These are phyloP conservation scores for Cyanoliseus patagonus DNA, from an alignment of 2,113 vertebrate genomes.

Conservation along the genomic window DNA sequence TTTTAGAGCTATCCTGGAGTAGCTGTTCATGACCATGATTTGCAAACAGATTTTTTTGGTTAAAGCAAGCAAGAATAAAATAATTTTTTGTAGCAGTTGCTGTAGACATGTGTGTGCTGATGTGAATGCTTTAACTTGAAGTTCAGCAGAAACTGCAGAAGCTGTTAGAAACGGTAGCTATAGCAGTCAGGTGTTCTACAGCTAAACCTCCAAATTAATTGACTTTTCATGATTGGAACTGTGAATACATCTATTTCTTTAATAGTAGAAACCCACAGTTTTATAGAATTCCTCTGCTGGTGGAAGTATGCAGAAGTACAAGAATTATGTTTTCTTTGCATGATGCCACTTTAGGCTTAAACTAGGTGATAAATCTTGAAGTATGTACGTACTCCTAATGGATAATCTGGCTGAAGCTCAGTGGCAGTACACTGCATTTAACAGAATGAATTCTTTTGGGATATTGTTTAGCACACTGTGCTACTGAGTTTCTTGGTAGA, in stretches of 20 bases:
- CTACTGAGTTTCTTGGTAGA: neutral
- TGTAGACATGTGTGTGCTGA: neutral
- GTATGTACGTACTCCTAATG: neutral
- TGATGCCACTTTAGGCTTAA: neutral
- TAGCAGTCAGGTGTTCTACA: neutral
- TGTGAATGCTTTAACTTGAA: neutral
- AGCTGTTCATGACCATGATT: neutral
- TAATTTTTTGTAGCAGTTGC: neutral
- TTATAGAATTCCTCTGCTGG: neutral
- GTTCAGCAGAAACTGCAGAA: neutral
- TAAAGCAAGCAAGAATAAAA: neutral
- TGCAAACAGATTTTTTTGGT: neutral
- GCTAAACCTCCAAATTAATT: neutral
- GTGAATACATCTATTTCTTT: neutral
- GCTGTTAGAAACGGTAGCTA: neutral
- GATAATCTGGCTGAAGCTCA: neutral
- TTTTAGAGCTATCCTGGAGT: neutral
- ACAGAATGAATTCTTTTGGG: neutral
- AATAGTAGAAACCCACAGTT: neutral
- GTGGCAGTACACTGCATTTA: rapidly evolving
- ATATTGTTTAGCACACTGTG: neutral
- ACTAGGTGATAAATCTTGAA: neutral
- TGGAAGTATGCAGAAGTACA: neutral
- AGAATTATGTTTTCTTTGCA: neutral
- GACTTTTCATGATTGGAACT: neutral